Evolutionary conservation across 2,113 vertebrate genomes (phyloP).

Genomic region (Ia io): DNA sequence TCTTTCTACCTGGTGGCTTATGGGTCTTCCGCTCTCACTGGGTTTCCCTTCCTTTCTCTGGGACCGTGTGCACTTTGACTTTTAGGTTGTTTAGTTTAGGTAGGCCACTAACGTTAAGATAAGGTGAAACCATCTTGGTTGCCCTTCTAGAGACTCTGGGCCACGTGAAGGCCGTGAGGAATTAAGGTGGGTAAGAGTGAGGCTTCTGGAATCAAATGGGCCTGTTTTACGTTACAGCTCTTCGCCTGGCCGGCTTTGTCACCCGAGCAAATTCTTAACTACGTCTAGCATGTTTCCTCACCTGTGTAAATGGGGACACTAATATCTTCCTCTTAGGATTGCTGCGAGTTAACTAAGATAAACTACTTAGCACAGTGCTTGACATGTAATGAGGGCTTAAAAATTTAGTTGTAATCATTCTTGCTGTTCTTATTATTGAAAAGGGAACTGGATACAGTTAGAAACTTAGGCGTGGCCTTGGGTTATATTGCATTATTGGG

Average conservation of each 20-base stretch:
- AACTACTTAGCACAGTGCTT: neutral
- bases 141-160: neutral
- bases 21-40: neutral
- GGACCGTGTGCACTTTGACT: neutral
- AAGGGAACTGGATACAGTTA: neutral
- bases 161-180: neutral
- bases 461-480: neutral
- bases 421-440: neutral
- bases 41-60: neutral
- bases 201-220: neutral
- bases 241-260: neutral
- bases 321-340: neutral
- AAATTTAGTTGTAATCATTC: constrained; percentile 5
- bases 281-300: neutral
- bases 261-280: neutral
- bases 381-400: neutral
- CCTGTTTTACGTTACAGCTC: neutral
- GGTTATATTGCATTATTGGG: neutral
- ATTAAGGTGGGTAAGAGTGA: neutral
- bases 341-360: neutral
- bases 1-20: neutral
- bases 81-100: neutral
- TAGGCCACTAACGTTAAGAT: neutral
- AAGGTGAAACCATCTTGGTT: neutral
- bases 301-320: neutral